Base-by-base conservation (phyloP, 1,140 invertebrate genomes). In the Dinothrombium tinctorium region DNA sequence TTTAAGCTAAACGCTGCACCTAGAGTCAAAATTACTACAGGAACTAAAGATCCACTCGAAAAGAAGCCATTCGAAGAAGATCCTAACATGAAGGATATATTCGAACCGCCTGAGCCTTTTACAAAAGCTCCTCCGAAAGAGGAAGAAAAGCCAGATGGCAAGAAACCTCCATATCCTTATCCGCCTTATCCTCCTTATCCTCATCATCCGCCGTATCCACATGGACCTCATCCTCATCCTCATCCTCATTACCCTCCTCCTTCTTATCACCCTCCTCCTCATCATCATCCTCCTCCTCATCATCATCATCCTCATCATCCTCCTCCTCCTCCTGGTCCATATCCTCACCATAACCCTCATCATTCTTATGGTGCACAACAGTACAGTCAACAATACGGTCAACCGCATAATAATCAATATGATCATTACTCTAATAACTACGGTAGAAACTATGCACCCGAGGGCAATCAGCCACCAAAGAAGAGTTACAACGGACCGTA, bases 11-110 rank as follows among this genome's bases (percentile, higher is more conserved):
- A 38, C 22, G n/a, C 42, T 3, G 15, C 20, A 2, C 42, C 42
- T 14, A 15, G 36, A 25, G 35, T 43, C 3, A 43, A 43, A 31
- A 38, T 43, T 21, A 43, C 42, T 7, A 38, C 42, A 12, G 37
- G 37, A 4, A 38, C 37, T 14, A 38, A 38, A 17, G 37, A 38
- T 38, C 37, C 37, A 9, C 23, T 38, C 15, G 37, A 38, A 25
- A 21, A 3, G 3, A 25, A 25, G 6, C 37, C 37, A 2, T 7
- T 38, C 9, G 22, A 25, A 25, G 37, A 38, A 26, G 37, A 38
- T 38, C 37, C 7, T 14, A 26, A 38, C 17, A 38, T 38, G 24
- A 4, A n/a, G 17, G 37, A 38, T n/a, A 38, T 38, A 19, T 38
- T 38, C 37, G 8, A 15, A 11, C 33, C 33, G n/a, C 33, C 33